Base-by-base conservation (phyloP, 2,113 vertebrate species). In the Oncorhynchus masou region DNA sequence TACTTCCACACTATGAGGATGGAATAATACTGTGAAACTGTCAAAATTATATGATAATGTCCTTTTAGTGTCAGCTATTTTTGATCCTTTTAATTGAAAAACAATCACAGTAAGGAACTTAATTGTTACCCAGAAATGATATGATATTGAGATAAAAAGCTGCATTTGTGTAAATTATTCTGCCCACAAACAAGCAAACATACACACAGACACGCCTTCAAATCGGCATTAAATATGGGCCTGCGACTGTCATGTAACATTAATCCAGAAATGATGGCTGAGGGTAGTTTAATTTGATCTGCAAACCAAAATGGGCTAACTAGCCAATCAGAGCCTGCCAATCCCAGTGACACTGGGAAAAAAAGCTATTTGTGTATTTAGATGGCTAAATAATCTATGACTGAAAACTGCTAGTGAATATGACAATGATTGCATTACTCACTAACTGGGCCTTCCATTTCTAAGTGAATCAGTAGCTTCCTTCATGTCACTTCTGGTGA, bases 331-430 rank as follows among this genome's bases (percentile, higher is more conserved):
- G 74, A 91, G 75, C 70, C 76, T 81, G 81, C 83, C 86, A 85
- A 87, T 89, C 84, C 76, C 82, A 74, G 73, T 70, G 84, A 85
- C 81, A 78, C 34, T 57, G 73, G 72, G 86, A 83, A 87, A 88
- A 89, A 90, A 90, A 87, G 89, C 87, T 92, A 83, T 89, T 85
- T 89, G 86, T 89, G 74, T 91, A 91, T 92, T 92, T 91, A 87
- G 89, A 91, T 86, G 48, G 82, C 79, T 88, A 86, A 83, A 90
- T 91, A 89, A 90, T 89, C 81, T 85, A 73, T 65, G 82, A 80
- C 80, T 85, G 83, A 89, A 84, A 84, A 81, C 70, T 9, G 9
- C 39, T 45, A 81, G 81, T 67, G 76, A 51, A 80, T 75, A 84
- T 81, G 81, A 87, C 84, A 83, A 84, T 69, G 76, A 82, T 81